Evolutionary conservation across 2,888 invertebrate species (phyloP), one percentile per base, ranked within the genome.

Genomic region (Agrilus biguttatus): DNA sequence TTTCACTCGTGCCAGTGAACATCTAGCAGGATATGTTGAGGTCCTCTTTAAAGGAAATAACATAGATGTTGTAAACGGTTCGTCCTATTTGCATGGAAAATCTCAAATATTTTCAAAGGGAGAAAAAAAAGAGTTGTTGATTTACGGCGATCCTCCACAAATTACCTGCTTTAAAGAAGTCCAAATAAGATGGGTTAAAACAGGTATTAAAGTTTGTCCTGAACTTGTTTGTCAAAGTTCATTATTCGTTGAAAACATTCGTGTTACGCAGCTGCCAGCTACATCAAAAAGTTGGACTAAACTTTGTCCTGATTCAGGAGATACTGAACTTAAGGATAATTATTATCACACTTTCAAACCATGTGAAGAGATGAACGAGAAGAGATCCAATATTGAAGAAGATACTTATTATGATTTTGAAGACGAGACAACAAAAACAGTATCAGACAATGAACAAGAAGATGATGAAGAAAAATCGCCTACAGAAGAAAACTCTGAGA

Each of bases 151-250:
- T 13, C 53, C 55, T 5, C 63, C 64, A 5, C 50, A 52, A 43
- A 48, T 64, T 33, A 46, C 47, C 1, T 46, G 43, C 21, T 47
- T 65, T 5, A 55, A 55, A 36, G 57, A 59, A 49, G 57, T 56
- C 2, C 60, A 56, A 51, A 53, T 62, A 1, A 58, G 53, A 42
- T 65, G 65, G 65, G 53, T 49, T 10, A 54, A 58, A 35, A 54
- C 21, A 21, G 21, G 21, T 55, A 39, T 49, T 51, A 8, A 53
- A 54, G 28, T 42, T 54, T 13, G 51, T 58, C 14, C 59, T 60
- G 21, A 42, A 58, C 8, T 51, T 5, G 21, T 55, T 47, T 62
- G 61, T 41, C 53, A 52, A 5, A 54, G 53, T 21, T 32, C 51
- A 2, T 53, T 63, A 32, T 43, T 50, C 8, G 55, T 63, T 1